phyloP scores from a whole-genome alignment of 2,888 invertebrate species.

The Troides oblongomaculatus region DNA sequence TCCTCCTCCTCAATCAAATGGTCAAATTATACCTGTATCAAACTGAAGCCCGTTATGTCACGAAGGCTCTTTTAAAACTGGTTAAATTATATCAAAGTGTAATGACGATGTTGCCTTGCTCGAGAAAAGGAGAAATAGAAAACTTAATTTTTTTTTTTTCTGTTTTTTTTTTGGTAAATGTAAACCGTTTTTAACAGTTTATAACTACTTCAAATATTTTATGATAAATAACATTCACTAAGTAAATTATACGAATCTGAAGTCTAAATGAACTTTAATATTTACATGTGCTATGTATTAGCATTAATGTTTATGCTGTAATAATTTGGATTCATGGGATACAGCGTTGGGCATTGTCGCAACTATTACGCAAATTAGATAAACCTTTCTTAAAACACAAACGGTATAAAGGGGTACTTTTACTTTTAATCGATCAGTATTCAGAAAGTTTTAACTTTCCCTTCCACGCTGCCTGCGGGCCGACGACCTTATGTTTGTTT shows the following conservation, averaged over 20 bases:
- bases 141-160: not conserved
- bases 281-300: not conserved
- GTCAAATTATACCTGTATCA: conserved; percentile 40
- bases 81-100: conserved; percentile 56
- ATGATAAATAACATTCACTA: too few relatives aligned
- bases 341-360: conserved; percentile 30
- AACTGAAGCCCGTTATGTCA: conserved; percentile 37
- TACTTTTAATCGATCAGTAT: conserved; percentile 72
- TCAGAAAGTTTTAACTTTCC: conserved; percentile 69
- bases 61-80: conserved; percentile 47
- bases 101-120: conserved; percentile 58
- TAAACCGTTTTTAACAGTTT: not conserved
- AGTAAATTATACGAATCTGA: too few relatives aligned
- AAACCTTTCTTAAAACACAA: conserved; percentile 44
- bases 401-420: conserved; percentile 49
- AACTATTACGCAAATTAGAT: conserved; percentile 52
- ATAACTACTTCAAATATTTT: too few relatives aligned
- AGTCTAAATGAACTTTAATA: not conserved
- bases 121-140: conserved; percentile 54
- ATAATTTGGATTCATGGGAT: conserved; percentile 33
- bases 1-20: conserved; percentile 30
- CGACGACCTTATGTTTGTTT: conserved; percentile 40
- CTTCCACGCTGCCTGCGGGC: conserved; percentile 40
- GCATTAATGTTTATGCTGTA: conserved; percentile 31
- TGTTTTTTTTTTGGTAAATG: not conserved